Evolutionary conservation across 2,888 invertebrate species (phyloP).

Genomic region (Parnassius mnemosyne): DNA sequence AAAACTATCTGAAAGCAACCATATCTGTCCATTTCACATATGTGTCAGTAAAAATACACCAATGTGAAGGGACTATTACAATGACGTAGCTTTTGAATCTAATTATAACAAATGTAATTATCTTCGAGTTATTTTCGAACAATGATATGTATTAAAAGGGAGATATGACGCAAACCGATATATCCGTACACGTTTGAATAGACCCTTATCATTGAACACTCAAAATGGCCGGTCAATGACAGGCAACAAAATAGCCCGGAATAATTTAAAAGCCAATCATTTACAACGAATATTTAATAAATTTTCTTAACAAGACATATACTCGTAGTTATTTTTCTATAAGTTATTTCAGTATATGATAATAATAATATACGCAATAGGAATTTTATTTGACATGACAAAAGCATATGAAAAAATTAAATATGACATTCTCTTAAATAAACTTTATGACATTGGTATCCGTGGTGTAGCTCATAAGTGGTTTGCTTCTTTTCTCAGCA

Average conservation of each 20-base stretch:
- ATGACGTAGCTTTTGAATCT: conserved; percentile 8
- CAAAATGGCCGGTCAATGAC: conserved; percentile 21
- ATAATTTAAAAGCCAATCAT: not conserved
- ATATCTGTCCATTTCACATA: too few relatives aligned
- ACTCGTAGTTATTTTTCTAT: too few relatives aligned
- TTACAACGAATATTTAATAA: not conserved
- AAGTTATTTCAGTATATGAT: too few relatives aligned
- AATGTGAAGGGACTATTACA: not conserved
- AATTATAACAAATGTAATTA: conserved; percentile 8
- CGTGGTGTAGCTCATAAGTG: too few relatives aligned
- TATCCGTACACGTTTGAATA: conserved; percentile 6
- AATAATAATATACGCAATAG: too few relatives aligned
- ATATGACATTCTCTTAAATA: too few relatives aligned
- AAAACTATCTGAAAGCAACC: too few relatives aligned
- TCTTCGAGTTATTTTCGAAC: conserved; percentile 12
- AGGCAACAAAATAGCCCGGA: not conserved
- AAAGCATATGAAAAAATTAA: too few relatives aligned
- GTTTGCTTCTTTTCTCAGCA: too few relatives aligned
- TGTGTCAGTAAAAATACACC: too few relatives aligned
- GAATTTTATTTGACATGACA: too few relatives aligned
- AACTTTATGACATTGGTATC: too few relatives aligned
- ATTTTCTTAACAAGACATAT: not conserved
- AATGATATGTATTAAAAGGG: conserved; percentile 7
- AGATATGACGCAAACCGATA: conserved; percentile 18
- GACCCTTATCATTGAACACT: conserved; percentile 13